Evolutionary conservation across 1,140 invertebrate genomes (phyloP).

Genomic region (Episyrphus balteatus): DNA sequence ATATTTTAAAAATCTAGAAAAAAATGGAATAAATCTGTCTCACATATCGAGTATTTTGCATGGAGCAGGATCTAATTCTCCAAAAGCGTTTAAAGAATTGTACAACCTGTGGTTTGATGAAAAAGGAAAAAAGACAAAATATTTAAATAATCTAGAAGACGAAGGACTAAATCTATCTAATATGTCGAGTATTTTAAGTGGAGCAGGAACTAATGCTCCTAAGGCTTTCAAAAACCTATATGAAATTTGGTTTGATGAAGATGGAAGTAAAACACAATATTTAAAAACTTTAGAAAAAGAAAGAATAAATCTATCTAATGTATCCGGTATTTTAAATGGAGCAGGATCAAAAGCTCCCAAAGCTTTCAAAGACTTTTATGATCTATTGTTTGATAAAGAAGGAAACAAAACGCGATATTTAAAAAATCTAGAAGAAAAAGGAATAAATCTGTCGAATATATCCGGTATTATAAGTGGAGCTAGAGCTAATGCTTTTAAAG

Average conservation of each 20-base stretch:
- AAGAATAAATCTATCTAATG: too few relatives aligned
- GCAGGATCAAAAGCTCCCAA: too few relatives aligned
- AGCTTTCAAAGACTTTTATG: too few relatives aligned
- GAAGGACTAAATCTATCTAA: too few relatives aligned
- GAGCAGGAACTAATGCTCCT: too few relatives aligned
- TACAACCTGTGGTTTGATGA: neutral
- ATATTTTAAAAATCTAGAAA: conserved; percentile 10
- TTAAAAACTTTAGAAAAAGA: too few relatives aligned
- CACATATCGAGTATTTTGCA: neutral
- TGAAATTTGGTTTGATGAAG: conserved; percentile 15
- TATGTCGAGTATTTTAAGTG: too few relatives aligned
- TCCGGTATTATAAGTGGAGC: conserved; percentile 17
- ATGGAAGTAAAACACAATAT: too few relatives aligned
- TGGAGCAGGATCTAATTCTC: neutral
- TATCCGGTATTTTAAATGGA: too few relatives aligned
- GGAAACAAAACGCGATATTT: conserved; percentile 16
- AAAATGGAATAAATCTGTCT: conserved; percentile 7
- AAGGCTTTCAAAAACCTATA: too few relatives aligned
- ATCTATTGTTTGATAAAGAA: too few relatives aligned
- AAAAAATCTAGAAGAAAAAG: conserved; percentile 18
- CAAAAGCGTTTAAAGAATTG: neutral
- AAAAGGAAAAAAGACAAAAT: conserved; percentile 4
- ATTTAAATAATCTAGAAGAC: too few relatives aligned
- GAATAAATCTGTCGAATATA: conserved; percentile 15
- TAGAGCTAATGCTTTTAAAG: conserved; percentile 8